Evolutionary conservation across 2,113 vertebrate species (phyloP).

Genomic region (Cairina moschata): DNA sequence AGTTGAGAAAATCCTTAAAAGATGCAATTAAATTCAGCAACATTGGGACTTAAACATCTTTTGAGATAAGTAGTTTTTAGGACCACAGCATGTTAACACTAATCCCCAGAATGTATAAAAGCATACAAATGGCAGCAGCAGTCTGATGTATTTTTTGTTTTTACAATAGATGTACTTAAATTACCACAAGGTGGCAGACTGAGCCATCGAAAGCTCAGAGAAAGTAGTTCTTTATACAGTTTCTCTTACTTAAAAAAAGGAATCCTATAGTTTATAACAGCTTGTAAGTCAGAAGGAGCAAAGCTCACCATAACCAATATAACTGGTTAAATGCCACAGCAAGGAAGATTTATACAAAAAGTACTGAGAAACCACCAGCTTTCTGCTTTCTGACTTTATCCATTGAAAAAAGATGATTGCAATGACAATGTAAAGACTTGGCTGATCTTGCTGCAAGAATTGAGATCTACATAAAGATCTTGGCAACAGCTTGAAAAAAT

Average conservation of each 20-base stretch:
- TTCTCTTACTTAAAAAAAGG: not conserved
- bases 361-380: not conserved
- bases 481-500: not conserved
- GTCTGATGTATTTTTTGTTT: accelerated
- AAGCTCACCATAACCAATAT: not conserved
- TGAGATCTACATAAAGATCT: not conserved
- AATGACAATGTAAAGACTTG: not conserved
- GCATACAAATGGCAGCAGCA: not conserved
- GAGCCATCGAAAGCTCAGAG: not conserved
- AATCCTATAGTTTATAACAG: accelerated
- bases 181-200: constrained; percentile 69
- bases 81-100: too few species aligned
- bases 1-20: not conserved
- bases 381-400: not conserved
- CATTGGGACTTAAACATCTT: not conserved
- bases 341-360: not conserved
- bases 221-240: accelerated
- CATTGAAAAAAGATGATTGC: too few species aligned
- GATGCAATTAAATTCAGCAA: not conserved
- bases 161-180: not conserved
- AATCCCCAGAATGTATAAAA: accelerated
- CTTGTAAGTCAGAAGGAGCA: not conserved
- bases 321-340: not conserved
- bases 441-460: not conserved
- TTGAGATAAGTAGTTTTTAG: too few species aligned